These are phyloP conservation scores for Papilio gigon DNA, from an alignment of 2,888 invertebrate species.

Conservation along the genomic window DNA sequence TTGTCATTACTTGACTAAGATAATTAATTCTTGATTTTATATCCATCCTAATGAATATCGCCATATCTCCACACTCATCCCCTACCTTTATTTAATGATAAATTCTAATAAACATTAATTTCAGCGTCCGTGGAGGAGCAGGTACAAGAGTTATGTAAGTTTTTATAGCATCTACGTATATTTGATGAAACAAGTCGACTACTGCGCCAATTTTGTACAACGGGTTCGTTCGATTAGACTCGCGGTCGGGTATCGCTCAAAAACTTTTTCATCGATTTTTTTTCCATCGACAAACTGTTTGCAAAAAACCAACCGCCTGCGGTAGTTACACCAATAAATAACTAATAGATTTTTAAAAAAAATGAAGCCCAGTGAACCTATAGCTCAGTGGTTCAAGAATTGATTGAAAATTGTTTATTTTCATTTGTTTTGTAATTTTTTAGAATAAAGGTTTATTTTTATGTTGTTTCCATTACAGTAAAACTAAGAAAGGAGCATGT, in stretches of 20 bases:
- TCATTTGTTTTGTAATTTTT: neutral
- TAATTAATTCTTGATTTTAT: neutral
- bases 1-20: no score
- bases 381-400: neutral
- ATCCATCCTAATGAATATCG: neutral
- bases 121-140: slow-evolving; percentile 14
- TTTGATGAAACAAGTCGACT: slow-evolving; percentile 16
- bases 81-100: neutral
- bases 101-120: slow-evolving; percentile 4
- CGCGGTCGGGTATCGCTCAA: slow-evolving; percentile 32
- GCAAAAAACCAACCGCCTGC: slow-evolving; percentile 28
- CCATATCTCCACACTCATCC: neutral
- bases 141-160: slow-evolving; percentile 24
- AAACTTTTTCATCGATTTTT: slow-evolving; percentile 34
- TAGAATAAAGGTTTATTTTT: neutral
- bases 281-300: slow-evolving; percentile 27
- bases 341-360: slow-evolving; percentile 23
- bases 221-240: slow-evolving; percentile 33
- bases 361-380: neutral
- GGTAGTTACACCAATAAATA: slow-evolving; percentile 22
- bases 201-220: slow-evolving; percentile 19
- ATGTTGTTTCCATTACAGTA: slow-evolving; percentile 8
- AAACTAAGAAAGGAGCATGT: slow-evolving; percentile 3
- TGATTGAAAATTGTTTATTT: neutral
- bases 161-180: neutral